Conservation (phyloP, 2,888 invertebrate species). For the Phortica okadai region DNA sequence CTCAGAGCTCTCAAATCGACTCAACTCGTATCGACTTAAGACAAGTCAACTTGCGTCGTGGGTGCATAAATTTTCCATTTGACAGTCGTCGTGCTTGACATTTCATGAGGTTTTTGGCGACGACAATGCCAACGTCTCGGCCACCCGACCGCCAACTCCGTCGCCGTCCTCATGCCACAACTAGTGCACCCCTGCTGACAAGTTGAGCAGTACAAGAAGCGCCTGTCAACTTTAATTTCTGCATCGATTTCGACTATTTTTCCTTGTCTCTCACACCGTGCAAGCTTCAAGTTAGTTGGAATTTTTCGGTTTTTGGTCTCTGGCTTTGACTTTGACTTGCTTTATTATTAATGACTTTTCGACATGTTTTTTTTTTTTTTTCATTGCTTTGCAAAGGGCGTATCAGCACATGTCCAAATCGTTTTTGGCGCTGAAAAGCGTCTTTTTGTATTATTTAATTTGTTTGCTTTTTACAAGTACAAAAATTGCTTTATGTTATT, state of each 20-base stretch:
- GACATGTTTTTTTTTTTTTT: slow-evolving; percentile 55
- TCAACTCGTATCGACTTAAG: slow-evolving; percentile 34
- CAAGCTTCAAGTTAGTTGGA: slow-evolving; percentile 1
- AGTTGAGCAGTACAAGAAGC: neutral
- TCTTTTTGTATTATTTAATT: slow-evolving; percentile 55
- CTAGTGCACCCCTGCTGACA: neutral
- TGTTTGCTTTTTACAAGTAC: neutral
- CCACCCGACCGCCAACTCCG: neutral
- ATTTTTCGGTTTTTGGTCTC: slow-evolving; percentile 41
- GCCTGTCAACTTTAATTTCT: slow-evolving; percentile 20
- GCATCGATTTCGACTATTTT: neutral
- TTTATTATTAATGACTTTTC: slow-evolving; percentile 69
- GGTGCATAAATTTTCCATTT: slow-evolving; percentile 66
- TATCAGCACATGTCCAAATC: slow-evolving; percentile 52
- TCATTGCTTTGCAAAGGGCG: slow-evolving; percentile 22
- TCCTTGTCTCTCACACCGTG: slow-evolving; percentile 7
- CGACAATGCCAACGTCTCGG: neutral
- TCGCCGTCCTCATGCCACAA: neutral
- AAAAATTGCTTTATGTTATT: slow-evolving; percentile 57
- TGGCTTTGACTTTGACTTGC: slow-evolving; percentile 44
- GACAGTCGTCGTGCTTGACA: slow-evolving; percentile 63
- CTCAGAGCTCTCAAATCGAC: neutral
- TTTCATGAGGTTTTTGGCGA: slow-evolving; percentile 42
- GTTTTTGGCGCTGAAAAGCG: slow-evolving; percentile 59
- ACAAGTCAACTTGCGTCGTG: slow-evolving; percentile 33